Conservation (phyloP, 2,888 invertebrate genomes). For the Plagodis dolabraria region DNA sequence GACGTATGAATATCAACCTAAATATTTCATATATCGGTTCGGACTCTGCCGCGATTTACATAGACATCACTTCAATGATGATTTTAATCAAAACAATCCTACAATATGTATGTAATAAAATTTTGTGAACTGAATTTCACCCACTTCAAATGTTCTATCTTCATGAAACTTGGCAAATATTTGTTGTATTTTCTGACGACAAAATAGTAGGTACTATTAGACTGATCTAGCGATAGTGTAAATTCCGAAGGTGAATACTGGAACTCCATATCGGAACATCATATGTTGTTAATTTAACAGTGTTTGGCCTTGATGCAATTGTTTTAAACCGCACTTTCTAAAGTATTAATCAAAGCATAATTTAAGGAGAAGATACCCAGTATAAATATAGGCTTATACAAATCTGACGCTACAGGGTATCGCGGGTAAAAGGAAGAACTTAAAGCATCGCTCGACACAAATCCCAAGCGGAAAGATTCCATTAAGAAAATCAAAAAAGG, state of each 20-base stretch:
- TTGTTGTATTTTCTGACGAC: too few species aligned
- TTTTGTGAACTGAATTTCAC: too few species aligned
- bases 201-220: too few species aligned
- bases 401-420: slow-evolving; percentile 57
- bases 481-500: slow-evolving; percentile 85
- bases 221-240: too few species aligned
- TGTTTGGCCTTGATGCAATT: too few species aligned
- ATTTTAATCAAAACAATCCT: slow-evolving; percentile 43
- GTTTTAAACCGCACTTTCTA: too few species aligned
- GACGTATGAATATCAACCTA: background rate
- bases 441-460: slow-evolving; percentile 77
- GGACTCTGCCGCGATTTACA: slow-evolving; percentile 11
- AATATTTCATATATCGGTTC: slow-evolving; percentile 12
- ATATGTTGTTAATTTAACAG: too few species aligned
- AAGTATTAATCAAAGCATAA: too few species aligned
- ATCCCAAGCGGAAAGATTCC: slow-evolving; percentile 83
- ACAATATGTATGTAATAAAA: slow-evolving; percentile 7
- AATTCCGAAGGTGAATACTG: too few species aligned
- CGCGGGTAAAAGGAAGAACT: slow-evolving; percentile 67
- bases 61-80: slow-evolving; percentile 25
- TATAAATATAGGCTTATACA: slow-evolving; percentile 53
- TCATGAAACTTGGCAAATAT: too few species aligned
- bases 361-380: slow-evolving; percentile 39
- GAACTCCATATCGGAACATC: too few species aligned
- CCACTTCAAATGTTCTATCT: too few species aligned